A percentile compares a stretch with the other conserved stretches of the same genome.
phyloP scores from a whole-genome alignment of 2,888 invertebrate genomes.

The Stenchaetothrips biformis region DNA sequence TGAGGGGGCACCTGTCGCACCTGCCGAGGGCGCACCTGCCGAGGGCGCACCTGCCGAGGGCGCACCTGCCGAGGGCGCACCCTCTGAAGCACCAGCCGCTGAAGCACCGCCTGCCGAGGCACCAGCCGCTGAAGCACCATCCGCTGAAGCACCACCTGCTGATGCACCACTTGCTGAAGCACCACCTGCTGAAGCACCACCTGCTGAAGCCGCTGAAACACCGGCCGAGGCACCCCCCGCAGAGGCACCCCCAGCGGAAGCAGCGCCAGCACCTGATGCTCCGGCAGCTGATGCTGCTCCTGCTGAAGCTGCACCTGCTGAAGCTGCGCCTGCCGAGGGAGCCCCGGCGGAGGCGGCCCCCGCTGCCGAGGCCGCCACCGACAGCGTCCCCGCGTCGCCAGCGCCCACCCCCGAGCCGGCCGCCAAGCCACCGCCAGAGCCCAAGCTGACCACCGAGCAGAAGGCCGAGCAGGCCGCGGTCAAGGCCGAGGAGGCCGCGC shows the following conservation, averaged over 20 bases:
- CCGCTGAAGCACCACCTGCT: constrained; percentile 31
- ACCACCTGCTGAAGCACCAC: constrained; percentile 27
- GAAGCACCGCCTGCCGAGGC: constrained; percentile 26
- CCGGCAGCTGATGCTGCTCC: constrained; percentile 27
- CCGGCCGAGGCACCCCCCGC: constrained; percentile 26
- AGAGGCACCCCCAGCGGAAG: constrained; percentile 22
- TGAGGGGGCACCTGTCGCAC: constrained; percentile 29
- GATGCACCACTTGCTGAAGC: constrained; percentile 28
- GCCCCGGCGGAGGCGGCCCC: constrained; percentile 24
- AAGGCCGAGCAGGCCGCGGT: constrained; percentile 31
- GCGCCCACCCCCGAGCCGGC: not conserved
- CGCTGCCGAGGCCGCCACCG: not conserved
- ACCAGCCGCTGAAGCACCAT: constrained; percentile 25
- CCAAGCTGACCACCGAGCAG: constrained; percentile 19
- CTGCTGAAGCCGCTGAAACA: constrained; percentile 27
- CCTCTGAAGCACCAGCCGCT: constrained; percentile 23
- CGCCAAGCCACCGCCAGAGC: not conserved
- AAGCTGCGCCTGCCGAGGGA: constrained; percentile 26
- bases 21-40: constrained; percentile 14
- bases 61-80: constrained; percentile 26
- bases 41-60: not conserved
- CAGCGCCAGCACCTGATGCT: constrained; percentile 30
- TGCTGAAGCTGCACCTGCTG: not conserved
- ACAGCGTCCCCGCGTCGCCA: not conserved
- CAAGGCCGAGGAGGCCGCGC: constrained; percentile 29